Base-by-base conservation (phyloP, 1,140 invertebrate genomes). In the Penaeus chinensis region DNA sequence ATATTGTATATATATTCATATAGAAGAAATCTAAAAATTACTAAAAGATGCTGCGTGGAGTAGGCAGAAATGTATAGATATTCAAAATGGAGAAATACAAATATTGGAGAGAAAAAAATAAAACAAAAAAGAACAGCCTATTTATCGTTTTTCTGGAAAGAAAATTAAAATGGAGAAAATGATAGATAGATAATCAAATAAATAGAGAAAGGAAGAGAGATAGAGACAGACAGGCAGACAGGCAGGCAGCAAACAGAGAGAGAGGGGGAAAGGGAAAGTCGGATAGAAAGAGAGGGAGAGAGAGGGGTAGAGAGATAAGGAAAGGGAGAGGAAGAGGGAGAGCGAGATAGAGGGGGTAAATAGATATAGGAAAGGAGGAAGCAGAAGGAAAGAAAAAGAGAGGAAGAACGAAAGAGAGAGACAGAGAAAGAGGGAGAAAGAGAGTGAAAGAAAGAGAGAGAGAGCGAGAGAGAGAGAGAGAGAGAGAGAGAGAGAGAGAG, bases 131-230 rank as follows among this genome's bases (percentile, higher is more conserved):
- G 37, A 42, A 42, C 37, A 42, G 37, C 37, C 4, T 8, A 42
- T 42, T 32, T 32, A 32, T 32, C 32, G 32, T 32, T 32, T 32
- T 32, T 32, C 32, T 32, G 32, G 22, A 11, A 11, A 27, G 13
- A 69, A 11, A 47, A 47, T 18, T 16, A 60, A 47, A 24, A 79
- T 19, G n/a, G 77, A 54, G 77, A 79, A 47, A 79, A 47, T 42
- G 77, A 79, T 32, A 79, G 77, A 79, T 32, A 47, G 77, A 79
- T 32, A 79, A 42, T 42, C 13, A 79, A 42, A 79, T 27, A 79
- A 42, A 79, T 32, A 47, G 77, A 79, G 77, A 79, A 47, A 79
- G 77, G 42, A 47, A 79, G 77, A 79, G 77, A 42, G 77, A 79
- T 22, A 78, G 76, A 78, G 76, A 78, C 2, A 32, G 32, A 27